Percentiles rank a stretch among this genome's conserved stretches.
Conservation (phyloP, 2,888 invertebrate genomes). For the Eupithecia dodoneata region DNA sequence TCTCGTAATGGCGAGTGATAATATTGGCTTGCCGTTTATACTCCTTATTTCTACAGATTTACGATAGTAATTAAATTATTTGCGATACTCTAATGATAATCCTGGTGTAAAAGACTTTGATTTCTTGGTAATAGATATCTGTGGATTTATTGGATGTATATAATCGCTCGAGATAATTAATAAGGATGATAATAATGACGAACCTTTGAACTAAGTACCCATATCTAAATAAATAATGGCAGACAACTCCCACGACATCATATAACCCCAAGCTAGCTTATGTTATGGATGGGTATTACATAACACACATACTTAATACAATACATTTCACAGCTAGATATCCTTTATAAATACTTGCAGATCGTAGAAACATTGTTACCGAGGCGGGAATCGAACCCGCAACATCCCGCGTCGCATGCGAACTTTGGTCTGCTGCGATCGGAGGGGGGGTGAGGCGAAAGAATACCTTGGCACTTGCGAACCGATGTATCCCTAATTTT, state of each 20-base stretch:
- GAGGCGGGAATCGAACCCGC: not conserved
- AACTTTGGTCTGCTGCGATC: not conserved
- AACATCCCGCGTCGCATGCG: not conserved
- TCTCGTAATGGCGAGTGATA: conserved; percentile 12
- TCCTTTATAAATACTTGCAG: not conserved
- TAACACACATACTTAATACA: not conserved
- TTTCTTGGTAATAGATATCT: not conserved
- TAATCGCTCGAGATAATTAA: not conserved
- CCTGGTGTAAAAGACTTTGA: not conserved
- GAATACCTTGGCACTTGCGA: no score
- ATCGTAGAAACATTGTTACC: not conserved
- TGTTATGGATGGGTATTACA: not conserved
- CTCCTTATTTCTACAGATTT: not conserved
- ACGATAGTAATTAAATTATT: conserved; percentile 1
- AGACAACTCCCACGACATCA: not conserved
- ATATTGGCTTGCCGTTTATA: conserved; percentile 14
- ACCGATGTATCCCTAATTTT: no score
- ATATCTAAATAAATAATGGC: not conserved
- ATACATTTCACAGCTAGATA: not conserved
- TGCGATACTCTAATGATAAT: conserved; percentile 2
- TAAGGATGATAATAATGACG: not conserved
- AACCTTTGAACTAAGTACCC: not conserved
- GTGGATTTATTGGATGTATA: not conserved
- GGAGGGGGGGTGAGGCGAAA: no score
- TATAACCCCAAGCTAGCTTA: not conserved